Conservation (phyloP, 2,113 vertebrate genomes). For the Vulpes vulpes region DNA sequence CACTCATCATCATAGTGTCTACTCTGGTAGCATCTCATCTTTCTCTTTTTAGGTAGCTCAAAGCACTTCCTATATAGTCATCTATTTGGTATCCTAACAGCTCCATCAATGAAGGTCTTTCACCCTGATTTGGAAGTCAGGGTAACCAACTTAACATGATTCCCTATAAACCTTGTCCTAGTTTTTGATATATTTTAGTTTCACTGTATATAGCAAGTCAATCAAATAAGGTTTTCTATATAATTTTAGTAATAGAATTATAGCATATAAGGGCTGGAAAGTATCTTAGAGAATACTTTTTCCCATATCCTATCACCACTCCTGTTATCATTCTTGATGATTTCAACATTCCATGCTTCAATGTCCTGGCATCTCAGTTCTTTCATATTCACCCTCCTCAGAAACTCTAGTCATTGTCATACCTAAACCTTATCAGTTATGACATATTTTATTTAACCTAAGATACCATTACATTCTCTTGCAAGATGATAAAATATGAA, state of each 20-base stretch:
- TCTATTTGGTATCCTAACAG: not conserved
- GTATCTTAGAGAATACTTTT: not conserved
- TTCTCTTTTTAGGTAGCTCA: not conserved
- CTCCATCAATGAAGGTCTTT: not conserved
- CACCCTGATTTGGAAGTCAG: not conserved
- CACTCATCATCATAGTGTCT: not conserved
- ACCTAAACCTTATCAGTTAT: not conserved
- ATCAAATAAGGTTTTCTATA: not conserved
- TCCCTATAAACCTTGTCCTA: not conserved
- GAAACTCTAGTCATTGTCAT: not conserved
- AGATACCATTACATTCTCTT: not conserved
- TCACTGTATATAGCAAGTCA: not conserved
- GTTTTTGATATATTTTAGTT: not conserved
- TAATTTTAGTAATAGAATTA: not conserved
- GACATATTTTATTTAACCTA: not conserved
- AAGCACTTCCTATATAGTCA: not conserved
- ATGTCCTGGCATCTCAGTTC: not conserved
- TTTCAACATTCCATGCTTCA: not conserved
- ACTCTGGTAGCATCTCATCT: not conserved
- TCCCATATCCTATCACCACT: not conserved
- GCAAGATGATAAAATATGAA: constrained; percentile 20
- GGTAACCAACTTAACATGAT: not conserved
- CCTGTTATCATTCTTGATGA: not conserved
- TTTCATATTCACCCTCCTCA: not conserved
- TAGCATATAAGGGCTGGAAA: not conserved